Evolutionary conservation across 2,797 vertebrate genomes (phyloP).

Genomic region (Protosalanx chinensis): DNA sequence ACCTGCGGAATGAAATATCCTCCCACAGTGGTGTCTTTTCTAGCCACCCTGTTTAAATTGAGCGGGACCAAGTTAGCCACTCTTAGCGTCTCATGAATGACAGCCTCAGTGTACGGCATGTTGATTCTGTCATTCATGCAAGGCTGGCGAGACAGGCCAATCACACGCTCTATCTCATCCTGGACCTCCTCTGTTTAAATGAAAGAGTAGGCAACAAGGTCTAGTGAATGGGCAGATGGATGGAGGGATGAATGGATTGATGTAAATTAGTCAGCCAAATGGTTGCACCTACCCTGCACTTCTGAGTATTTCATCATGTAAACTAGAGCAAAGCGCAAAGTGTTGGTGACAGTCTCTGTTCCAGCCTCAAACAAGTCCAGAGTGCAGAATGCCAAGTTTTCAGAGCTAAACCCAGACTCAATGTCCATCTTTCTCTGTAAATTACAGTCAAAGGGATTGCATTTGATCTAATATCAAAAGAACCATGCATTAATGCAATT

Average conservation of each 20-base stretch:
- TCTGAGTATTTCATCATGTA: slow-evolving; percentile 64
- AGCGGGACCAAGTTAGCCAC: slow-evolving; percentile 32
- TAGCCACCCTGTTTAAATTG: slow-evolving; percentile 21
- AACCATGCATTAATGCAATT: neutral
- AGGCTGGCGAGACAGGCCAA: slow-evolving; percentile 30
- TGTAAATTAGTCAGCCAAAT: neutral
- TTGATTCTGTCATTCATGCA: slow-evolving; percentile 27
- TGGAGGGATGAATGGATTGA: neutral
- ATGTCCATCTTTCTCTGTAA: slow-evolving; percentile 17
- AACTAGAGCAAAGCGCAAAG: slow-evolving; percentile 65
- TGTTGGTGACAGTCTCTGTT: slow-evolving; percentile 64
- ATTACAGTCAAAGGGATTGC: neutral
- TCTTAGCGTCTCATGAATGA: slow-evolving; percentile 41
- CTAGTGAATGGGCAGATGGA: neutral
- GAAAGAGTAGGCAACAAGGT: neutral
- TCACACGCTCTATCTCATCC: slow-evolving; percentile 31
- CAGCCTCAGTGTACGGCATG: slow-evolving; percentile 41
- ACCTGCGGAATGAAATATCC: slow-evolving; percentile 42
- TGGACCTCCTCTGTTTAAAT: slow-evolving; percentile 35
- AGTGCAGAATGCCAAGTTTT: slow-evolving; percentile 50
- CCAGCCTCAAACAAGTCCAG: slow-evolving; percentile 69
- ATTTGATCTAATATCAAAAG: neutral
- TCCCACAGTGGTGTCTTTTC: slow-evolving; percentile 28
- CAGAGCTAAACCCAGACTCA: slow-evolving; percentile 38
- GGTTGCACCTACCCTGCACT: slow-evolving; percentile 56